These are phyloP conservation scores for Lutjanus erythropterus DNA, from an alignment of 2,113 vertebrate genomes.

Conservation along the genomic window DNA sequence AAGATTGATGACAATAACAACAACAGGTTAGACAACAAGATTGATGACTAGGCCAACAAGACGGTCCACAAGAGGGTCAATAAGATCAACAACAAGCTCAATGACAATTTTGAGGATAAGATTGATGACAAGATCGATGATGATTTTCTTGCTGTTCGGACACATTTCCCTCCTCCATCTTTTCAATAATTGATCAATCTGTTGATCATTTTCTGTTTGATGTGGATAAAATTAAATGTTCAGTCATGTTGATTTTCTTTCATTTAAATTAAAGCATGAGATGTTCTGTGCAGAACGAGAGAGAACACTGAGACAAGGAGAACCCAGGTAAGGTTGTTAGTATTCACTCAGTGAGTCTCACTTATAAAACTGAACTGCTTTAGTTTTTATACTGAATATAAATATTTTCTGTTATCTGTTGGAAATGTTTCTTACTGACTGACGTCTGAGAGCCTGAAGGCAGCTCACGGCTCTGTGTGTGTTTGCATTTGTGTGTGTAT, in stretches of 20 bases:
- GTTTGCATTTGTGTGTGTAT: neutral
- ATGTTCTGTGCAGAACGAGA: neutral
- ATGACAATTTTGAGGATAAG: no score
- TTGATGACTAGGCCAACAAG: no score
- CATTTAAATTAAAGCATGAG: no score
- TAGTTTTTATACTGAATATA: constrained; percentile 37
- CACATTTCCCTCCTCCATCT: no score
- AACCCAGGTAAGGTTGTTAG: neutral
- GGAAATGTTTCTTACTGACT: constrained; percentile 39
- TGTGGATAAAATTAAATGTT: neutral
- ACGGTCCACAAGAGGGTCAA: no score
- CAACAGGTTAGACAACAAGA: no score
- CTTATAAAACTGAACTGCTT: constrained; percentile 18
- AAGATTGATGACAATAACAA: no score
- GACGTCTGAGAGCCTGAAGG: constrained; percentile 44
- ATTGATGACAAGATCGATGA: no score
- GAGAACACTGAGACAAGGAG: constrained; percentile 3
- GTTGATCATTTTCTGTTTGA: no score
- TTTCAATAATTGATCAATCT: no score
- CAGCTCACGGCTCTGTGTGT: constrained; percentile 38
- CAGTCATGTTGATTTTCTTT: neutral
- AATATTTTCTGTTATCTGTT: constrained; percentile 42
- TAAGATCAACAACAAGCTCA: no score
- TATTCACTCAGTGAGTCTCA: constrained; percentile 7
- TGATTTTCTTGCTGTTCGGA: no score